Percentiles rank a stretch among this genome's conserved stretches.
These are phyloP conservation scores for Yponomeuta plumbellus DNA, from an alignment of 2,888 invertebrate genomes.

Conservation along the genomic window DNA sequence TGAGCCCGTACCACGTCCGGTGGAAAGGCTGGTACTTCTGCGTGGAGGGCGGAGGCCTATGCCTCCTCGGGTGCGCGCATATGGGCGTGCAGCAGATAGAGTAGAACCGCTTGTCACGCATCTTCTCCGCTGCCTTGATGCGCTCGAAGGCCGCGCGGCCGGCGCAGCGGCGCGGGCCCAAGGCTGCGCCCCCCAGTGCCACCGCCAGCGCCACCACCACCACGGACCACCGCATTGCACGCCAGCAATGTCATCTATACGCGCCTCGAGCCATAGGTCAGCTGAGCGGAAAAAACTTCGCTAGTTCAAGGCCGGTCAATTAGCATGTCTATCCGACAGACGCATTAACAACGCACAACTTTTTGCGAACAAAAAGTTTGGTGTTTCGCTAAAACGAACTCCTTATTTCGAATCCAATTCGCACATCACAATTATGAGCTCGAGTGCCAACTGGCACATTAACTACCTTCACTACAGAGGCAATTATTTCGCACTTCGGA, in stretches of 20 bases:
- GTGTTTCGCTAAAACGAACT: neutral
- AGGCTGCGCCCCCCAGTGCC: conserved; percentile 30
- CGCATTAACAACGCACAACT: neutral
- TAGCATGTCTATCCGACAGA: neutral
- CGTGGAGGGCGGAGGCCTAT: conserved; percentile 35
- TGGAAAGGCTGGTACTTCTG: conserved; percentile 53
- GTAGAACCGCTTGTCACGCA: conserved; percentile 62
- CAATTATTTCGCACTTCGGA: neutral
- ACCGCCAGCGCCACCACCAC: conserved; percentile 31
- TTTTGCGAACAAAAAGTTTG: neutral
- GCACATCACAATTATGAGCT: neutral
- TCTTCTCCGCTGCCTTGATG: conserved; percentile 65
- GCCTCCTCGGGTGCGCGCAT: conserved; percentile 43
- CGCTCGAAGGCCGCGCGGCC: conserved; percentile 61
- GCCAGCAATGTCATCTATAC: conserved; percentile 13
- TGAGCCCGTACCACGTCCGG: conserved; percentile 21
- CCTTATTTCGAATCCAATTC: neutral
- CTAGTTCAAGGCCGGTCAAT: neutral
- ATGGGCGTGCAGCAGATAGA: conserved; percentile 54
- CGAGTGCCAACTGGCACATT: too few species aligned
- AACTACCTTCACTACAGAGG: neutral
- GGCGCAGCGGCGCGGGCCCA: conserved; percentile 46
- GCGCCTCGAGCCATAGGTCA: conserved; percentile 5
- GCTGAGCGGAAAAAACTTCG: neutral
- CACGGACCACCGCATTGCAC: conserved; percentile 46